These are phyloP conservation scores for Corella eumyota DNA, from an alignment of 23 tunicate species.

Conservation along the genomic window DNA sequence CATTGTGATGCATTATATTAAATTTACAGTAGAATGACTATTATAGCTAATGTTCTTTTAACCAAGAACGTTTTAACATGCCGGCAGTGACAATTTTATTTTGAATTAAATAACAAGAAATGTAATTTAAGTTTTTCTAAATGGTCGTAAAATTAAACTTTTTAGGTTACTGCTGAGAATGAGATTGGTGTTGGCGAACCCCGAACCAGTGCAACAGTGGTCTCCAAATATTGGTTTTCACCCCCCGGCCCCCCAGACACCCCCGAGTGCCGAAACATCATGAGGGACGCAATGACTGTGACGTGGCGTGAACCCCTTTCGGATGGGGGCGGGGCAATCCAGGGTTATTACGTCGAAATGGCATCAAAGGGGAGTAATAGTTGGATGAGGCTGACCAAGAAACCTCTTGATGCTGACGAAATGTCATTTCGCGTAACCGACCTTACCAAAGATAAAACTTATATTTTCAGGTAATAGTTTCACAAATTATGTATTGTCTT, in stretches of 20 bases:
- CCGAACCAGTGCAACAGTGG: constrained; percentile 25
- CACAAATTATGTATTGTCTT: no score
- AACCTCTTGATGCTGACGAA: constrained; percentile 42
- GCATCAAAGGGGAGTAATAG: constrained; percentile 17
- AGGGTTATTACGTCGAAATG: constrained; percentile 87
- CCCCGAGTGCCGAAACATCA: constrained; percentile 58
- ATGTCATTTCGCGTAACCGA: constrained; percentile 38
- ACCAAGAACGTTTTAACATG: no score
- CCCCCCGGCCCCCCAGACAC: constrained; percentile 64
- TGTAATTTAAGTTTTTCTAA: neutral
- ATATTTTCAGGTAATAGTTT: constrained; percentile 51
- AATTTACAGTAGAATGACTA: no score
- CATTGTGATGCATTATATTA: no score
- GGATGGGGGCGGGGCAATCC: constrained; percentile 74
- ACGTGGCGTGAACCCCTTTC: constrained; percentile 72
- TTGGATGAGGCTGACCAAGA: constrained; percentile 55
- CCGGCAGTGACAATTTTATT: no score
- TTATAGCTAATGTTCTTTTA: no score
- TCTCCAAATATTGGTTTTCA: constrained; percentile 69
- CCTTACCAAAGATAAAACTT: constrained; percentile 51
- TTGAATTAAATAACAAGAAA: neutral
- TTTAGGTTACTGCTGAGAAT: constrained; percentile 73
- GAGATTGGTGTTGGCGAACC: constrained; percentile 83
- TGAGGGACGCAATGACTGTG: constrained; percentile 66
- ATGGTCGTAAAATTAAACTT: neutral